Evolutionary conservation across 2,888 invertebrate species (phyloP), one percentile per base, ranked within the genome.

Genomic region (Ormia ochracea): DNA sequence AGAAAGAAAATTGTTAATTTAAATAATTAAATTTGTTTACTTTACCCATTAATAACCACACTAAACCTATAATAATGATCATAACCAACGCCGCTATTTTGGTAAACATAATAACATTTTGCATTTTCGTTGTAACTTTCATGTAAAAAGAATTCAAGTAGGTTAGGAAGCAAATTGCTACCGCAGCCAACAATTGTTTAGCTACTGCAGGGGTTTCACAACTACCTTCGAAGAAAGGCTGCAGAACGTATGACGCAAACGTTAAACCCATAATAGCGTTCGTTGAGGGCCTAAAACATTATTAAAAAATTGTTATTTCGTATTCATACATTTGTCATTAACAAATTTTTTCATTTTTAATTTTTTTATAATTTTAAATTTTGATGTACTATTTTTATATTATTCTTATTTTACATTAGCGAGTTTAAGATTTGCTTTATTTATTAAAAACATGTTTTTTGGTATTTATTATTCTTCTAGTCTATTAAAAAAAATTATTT

Each of bases 261-360:
- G 98, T 98, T 82, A 98, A 90, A 1, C 96, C 95, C 94, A 97
- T 97, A 65, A 98, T 97, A n/a, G 98, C 98, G 90, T 98, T 98
- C 38, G 97, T 96, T 63, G 97, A 96, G 17, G 98, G 98, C 78
- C 97, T 97, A 89, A 6, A 70, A 66, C n/a, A n/a, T n/a, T n/a
- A n/a, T n/a, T n/a, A n/a, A n/a, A n/a, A n/a, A n/a, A n/a, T n/a
- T n/a, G n/a, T n/a, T n/a, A n/a, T n/a, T n/a, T n/a, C n/a, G n/a
- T n/a, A n/a, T n/a, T n/a, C n/a, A n/a, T n/a, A n/a, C n/a, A n/a
- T n/a, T n/a, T n/a, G n/a, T n/a, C n/a, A n/a, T n/a, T n/a, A n/a
- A n/a, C n/a, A n/a, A n/a, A n/a, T n/a, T n/a, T n/a, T n/a, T n/a
- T n/a, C n/a, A n/a, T n/a, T n/a, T n/a, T n/a, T n/a, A n/a, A n/a